Conservation (phyloP, 2,888 invertebrate genomes). For the Sarcophaga subvicina region DNA sequence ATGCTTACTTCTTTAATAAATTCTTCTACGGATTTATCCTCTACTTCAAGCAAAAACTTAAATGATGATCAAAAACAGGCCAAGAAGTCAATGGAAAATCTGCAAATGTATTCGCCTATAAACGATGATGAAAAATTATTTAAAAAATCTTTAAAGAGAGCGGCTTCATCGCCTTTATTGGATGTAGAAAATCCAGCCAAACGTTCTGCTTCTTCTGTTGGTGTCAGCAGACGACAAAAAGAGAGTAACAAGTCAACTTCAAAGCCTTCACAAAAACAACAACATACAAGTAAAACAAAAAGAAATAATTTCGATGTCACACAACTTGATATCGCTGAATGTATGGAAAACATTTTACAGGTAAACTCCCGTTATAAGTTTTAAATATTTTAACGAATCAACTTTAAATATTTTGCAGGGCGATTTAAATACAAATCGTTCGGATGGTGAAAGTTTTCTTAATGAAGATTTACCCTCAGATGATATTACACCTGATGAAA, state of each 20-base stretch:
- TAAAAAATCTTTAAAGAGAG: conserved; percentile 36
- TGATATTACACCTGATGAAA: conserved; percentile 19
- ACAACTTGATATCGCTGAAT: conserved; percentile 62
- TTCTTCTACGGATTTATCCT: neutral
- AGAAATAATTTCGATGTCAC: conserved; percentile 6
- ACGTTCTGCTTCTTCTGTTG: neutral
- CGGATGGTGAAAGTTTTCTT: conserved; percentile 53
- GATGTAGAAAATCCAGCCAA: conserved; percentile 4
- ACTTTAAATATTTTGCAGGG: conserved; percentile 2
- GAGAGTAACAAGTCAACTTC: neutral
- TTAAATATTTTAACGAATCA: too few relatives aligned
- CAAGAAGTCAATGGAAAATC: neutral
- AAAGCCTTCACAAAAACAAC: too few relatives aligned
- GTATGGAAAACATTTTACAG: conserved; percentile 65
- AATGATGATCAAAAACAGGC: conserved; percentile 1
- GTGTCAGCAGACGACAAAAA: neutral
- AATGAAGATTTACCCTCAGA: conserved; percentile 28
- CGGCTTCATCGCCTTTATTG: conserved; percentile 13
- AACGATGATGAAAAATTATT: conserved; percentile 28
- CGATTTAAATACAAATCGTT: conserved; percentile 60
- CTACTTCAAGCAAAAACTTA: neutral
- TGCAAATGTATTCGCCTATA: neutral
- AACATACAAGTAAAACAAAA: too few relatives aligned
- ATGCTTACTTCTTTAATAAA: conserved; percentile 33
- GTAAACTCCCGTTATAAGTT: conserved; percentile 40